A percentile compares a stretch with the other conserved stretches of the same genome.
These are phyloP conservation scores for Siniperca knerii DNA, from an alignment of 2,113 vertebrate genomes.

Conservation along the genomic window DNA sequence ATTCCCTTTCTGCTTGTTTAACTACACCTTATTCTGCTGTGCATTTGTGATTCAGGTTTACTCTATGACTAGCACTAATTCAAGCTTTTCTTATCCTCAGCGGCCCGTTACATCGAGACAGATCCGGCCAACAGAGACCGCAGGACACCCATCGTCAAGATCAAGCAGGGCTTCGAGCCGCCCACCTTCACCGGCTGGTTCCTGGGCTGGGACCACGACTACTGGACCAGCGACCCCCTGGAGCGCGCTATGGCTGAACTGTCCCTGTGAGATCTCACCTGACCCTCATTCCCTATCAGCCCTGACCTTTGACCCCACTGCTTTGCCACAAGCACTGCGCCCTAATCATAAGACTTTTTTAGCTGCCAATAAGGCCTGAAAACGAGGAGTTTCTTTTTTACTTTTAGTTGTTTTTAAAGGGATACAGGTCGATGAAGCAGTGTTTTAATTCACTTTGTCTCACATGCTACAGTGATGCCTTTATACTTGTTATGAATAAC, in stretches of 20 bases:
- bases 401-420: constrained; percentile 23
- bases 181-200: constrained; percentile 98
- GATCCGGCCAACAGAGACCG: constrained; percentile 91
- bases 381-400: constrained; percentile 1
- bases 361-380: constrained; percentile 1
- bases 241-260: constrained; percentile 92
- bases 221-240: constrained; percentile 93
- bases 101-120: constrained; percentile 92
- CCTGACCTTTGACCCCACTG: constrained; percentile 43
- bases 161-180: constrained; percentile 93
- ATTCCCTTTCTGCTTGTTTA: background rate
- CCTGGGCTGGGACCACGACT: constrained; percentile 95
- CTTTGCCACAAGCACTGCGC: constrained; percentile 50
- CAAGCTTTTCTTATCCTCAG: constrained; percentile 72
- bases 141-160: constrained; percentile 89
- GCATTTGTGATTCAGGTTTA: background rate
- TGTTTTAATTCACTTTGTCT: constrained; percentile 18
- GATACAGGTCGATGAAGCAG: background rate
- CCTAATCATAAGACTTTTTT: constrained; percentile 46
- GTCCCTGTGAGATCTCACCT: constrained; percentile 80
- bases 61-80: background rate
- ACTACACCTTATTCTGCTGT: background rate
- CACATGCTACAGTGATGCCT: constrained; percentile 28
- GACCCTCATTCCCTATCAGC: background rate
- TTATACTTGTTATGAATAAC: constrained; percentile 27